Conservation (phyloP, 2,113 vertebrate species). For the Atrichornis clamosus region DNA sequence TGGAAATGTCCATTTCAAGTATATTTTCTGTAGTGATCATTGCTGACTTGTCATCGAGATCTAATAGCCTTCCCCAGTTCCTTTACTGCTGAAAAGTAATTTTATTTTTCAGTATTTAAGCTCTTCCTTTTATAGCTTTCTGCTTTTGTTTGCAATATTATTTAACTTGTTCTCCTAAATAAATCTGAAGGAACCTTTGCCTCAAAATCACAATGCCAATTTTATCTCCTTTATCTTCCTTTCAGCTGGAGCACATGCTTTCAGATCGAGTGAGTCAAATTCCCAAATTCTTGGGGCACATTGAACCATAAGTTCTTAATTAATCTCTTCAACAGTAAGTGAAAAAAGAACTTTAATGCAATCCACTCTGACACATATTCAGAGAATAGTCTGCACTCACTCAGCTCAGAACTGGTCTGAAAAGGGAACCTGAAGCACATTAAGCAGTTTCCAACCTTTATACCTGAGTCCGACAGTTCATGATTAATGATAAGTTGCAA, state of each 20-base stretch:
- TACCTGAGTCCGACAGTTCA: background rate
- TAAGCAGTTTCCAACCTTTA: background rate
- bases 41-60: conserved; percentile 59
- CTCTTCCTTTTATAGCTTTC: conserved; percentile 44
- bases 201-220: conserved; percentile 41
- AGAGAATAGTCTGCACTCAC: background rate
- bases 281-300: background rate
- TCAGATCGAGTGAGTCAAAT: conserved; percentile 1
- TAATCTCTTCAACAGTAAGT: background rate
- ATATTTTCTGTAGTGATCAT: conserved; percentile 69
- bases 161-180: conserved; percentile 58
- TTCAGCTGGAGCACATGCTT: background rate
- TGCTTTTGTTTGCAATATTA: conserved; percentile 4
- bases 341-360: background rate
- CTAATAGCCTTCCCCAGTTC: conserved; percentile 52
- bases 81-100: conserved; percentile 49
- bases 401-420: background rate
- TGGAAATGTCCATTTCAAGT: conserved; percentile 64
- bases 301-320: background rate
- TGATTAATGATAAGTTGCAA: background rate
- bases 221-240: background rate
- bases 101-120: conserved; percentile 69
- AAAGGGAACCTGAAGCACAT: background rate
- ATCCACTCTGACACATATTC: background rate
- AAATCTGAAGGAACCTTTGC: conserved; percentile 28